These are phyloP conservation scores for Machaerirhynchus nigripectus DNA, from an alignment of 2,113 vertebrate species.

Conservation along the genomic window DNA sequence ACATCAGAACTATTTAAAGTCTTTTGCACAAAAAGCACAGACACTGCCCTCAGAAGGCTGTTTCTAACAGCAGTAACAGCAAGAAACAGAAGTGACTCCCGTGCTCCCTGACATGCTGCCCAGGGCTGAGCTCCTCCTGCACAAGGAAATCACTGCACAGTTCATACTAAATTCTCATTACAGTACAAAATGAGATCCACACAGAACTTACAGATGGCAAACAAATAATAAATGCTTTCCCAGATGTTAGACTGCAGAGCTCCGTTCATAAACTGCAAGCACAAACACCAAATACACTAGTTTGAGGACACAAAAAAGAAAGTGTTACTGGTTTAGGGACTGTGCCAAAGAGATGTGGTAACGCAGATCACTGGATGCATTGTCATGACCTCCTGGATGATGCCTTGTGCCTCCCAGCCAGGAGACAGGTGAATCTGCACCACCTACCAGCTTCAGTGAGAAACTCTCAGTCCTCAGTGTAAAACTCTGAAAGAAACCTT, in stretches of 20 bases:
- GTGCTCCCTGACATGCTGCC: not conserved
- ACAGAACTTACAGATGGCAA: not conserved
- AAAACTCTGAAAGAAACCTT: not conserved
- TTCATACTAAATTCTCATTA: not conserved
- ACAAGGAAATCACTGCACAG: fast-evolving
- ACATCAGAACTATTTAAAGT: not conserved
- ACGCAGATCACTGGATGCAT: not conserved
- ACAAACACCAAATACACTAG: not conserved
- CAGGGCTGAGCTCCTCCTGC: not conserved
- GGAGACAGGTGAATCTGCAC: not conserved
- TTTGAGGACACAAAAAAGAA: not conserved
- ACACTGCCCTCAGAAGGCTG: not conserved
- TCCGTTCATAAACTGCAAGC: not conserved
- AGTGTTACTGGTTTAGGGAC: not conserved
- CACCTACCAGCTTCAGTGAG: not conserved
- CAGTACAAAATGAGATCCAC: not conserved
- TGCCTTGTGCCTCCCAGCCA: not conserved
- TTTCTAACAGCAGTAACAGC: not conserved
- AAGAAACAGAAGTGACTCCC: not conserved
- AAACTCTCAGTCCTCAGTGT: not conserved
- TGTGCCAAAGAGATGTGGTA: not conserved
- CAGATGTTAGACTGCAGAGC: not conserved
- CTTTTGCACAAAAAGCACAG: not conserved
- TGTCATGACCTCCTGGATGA: fast-evolving
- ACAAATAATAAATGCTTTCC: not conserved